Percentiles rank a stretch among this genome's conserved stretches.
phyloP scores from a whole-genome alignment of 1,140 invertebrate genomes.

The Trachelipus rathkii region DNA sequence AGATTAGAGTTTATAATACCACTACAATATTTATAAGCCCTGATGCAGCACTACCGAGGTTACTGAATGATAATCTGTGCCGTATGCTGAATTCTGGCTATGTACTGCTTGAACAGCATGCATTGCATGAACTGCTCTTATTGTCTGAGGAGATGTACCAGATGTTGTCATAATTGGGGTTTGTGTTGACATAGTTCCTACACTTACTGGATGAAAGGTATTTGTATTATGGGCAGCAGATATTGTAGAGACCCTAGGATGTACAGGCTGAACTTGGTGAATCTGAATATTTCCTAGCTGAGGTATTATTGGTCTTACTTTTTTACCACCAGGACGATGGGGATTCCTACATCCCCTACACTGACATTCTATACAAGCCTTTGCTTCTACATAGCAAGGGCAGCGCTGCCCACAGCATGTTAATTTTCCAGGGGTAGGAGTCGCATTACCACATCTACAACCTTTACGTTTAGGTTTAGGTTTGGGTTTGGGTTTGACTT shows the following conservation, averaged over 20 bases:
- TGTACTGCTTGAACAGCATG: slow-evolving; percentile 45
- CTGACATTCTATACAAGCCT: slow-evolving; percentile 78
- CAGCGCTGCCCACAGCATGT: slow-evolving; percentile 89
- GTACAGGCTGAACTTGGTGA: slow-evolving; percentile 43
- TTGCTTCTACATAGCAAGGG: slow-evolving; percentile 83
- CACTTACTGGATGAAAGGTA: slow-evolving; percentile 20
- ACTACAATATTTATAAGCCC: slow-evolving; percentile 35
- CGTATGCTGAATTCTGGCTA: no score
- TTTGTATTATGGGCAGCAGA: slow-evolving; percentile 18
- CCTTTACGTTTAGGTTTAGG: slow-evolving; percentile 61
- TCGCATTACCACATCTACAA: slow-evolving; percentile 86
- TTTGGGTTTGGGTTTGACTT: slow-evolving; percentile 54
- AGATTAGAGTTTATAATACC: slow-evolving; percentile 32
- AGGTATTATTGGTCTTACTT: slow-evolving; percentile 56
- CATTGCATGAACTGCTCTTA: slow-evolving; percentile 42
- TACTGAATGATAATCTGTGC: slow-evolving; percentile 35
- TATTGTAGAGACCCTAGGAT: slow-evolving; percentile 22
- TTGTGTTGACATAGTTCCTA: neutral
- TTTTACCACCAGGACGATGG: slow-evolving; percentile 70
- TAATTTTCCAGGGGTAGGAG: slow-evolving; percentile 76
- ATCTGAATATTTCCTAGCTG: slow-evolving; percentile 44
- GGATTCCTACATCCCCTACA: slow-evolving; percentile 89
- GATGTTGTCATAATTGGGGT: slow-evolving; percentile 19
- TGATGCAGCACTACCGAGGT: slow-evolving; percentile 37
- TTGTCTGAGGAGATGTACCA: slow-evolving; percentile 40